These are phyloP conservation scores for Gymnocephalus cernua DNA, from an alignment of 2,113 vertebrate species.

Conservation along the genomic window DNA sequence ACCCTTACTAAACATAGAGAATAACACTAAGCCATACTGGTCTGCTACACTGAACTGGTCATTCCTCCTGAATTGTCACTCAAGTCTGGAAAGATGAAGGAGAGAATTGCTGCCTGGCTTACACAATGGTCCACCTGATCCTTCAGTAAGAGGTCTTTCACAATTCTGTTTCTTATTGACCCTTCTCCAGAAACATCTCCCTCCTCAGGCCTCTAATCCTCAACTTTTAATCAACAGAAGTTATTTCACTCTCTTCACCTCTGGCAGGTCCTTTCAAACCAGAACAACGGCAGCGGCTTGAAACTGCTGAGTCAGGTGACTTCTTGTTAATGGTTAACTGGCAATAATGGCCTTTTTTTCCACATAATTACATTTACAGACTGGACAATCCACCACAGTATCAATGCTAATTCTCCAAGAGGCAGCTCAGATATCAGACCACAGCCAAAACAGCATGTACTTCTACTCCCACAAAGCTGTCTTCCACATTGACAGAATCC, in stretches of 20 bases:
- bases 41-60: slow-evolving; percentile 11
- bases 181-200: slow-evolving; percentile 18
- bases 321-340: slow-evolving; percentile 31
- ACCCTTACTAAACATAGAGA: no score
- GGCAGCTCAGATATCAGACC: slow-evolving; percentile 41
- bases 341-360: slow-evolving; percentile 21
- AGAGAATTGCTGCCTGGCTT: slow-evolving; percentile 44
- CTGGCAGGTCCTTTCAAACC: slow-evolving; percentile 41
- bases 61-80: slow-evolving; percentile 34
- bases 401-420: slow-evolving; percentile 30
- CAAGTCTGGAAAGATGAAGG: slow-evolving; percentile 26
- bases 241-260: slow-evolving; percentile 33
- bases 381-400: slow-evolving; percentile 20
- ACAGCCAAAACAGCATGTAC: slow-evolving; percentile 29
- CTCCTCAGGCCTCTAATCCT: slow-evolving; percentile 31
- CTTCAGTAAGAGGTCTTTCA: slow-evolving; percentile 40
- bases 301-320: slow-evolving; percentile 49
- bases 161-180: slow-evolving; percentile 26
- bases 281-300: slow-evolving; percentile 12
- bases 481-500: slow-evolving; percentile 41
- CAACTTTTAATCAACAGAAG: slow-evolving; percentile 64
- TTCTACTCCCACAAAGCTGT: slow-evolving; percentile 37
- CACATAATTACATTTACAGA: slow-evolving; percentile 54
- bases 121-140: slow-evolving; percentile 58
- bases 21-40: not conserved